Evolutionary conservation across 2,888 invertebrate genomes (phyloP).

Genomic region (Coronaproctus castanopsis): DNA sequence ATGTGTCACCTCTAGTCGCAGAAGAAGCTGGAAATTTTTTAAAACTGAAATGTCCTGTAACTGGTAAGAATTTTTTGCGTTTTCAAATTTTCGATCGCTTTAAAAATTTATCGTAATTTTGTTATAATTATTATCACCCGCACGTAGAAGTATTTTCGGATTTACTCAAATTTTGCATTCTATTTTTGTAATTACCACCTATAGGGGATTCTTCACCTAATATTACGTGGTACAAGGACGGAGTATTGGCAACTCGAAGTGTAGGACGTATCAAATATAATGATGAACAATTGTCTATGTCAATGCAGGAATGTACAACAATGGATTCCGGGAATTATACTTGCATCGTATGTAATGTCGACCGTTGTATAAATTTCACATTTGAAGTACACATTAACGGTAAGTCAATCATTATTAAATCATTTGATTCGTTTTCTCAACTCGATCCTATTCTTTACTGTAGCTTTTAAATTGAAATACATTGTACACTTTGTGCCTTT

Average conservation of each 20-base stretch:
- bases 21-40: conserved; percentile 63
- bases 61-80: too few species aligned
- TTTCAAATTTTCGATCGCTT: too few species aligned
- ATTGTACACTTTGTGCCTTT: too few species aligned
- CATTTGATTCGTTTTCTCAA: too few species aligned
- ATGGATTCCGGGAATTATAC: conserved; percentile 74
- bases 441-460: too few species aligned
- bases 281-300: conserved; percentile 44
- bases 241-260: conserved; percentile 38
- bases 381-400: conserved; percentile 49
- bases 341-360: conserved; percentile 62
- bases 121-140: too few species aligned
- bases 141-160: too few species aligned
- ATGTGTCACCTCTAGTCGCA: conserved; percentile 31
- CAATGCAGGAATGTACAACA: conserved; percentile 58
- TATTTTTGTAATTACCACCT: too few species aligned
- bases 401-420: too few species aligned
- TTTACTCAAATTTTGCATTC: too few species aligned
- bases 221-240: conserved; percentile 68
- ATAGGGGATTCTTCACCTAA: conserved; percentile 59
- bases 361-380: conserved; percentile 56
- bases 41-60: conserved; percentile 47
- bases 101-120: too few species aligned
- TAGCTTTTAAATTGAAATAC: too few species aligned
- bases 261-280: conserved; percentile 40